Base-by-base conservation (phyloP, 2,888 invertebrate genomes). In the Catocala sponsa region DNA sequence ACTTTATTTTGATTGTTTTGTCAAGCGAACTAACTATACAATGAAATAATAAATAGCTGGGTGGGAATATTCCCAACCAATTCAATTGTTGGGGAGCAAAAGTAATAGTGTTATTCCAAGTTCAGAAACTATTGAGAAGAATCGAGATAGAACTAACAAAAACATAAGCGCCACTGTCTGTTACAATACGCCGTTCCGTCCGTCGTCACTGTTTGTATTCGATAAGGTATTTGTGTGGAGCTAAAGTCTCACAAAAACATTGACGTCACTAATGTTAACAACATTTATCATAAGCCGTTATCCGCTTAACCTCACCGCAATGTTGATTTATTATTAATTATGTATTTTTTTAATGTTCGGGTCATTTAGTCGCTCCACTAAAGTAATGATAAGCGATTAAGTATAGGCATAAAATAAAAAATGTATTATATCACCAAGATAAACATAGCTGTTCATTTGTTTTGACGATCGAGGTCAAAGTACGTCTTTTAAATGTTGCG, bases 11-110 rank as follows among this genome's bases (percentile, higher is more conserved):
- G 49, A 65, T 64, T 48, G 61, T 60, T 74, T 62, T 72, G 60
- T 65, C 44, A 59, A 61, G 62, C 51, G 52, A 55, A 59, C 47
- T 55, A 59, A 59, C 59, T 62, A 68, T 55, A 80, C 71, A 75
- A 74, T 66, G 68, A 74, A 65, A 59, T 59, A 65, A 68, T 78
- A 79, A 72, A 69, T 70, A 72, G 63, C 64, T 55, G 51, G 68
- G 79, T 79, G 80, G 65, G 79, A 83, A 73, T 75, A 72, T 79
- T 85, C 81, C 70, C 83, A 81, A 74, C 79, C 79, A 80, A 83
- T 83, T 84, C 81, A 75, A 83, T 85, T 85, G 83, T 83, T 74
- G 52, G 62, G 53, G 53, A 52, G 71, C 74, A 80, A 78, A 72
- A 77, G 68, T 74, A 74, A 74, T 73, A 61, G 63, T 63, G 70